phyloP scores from a whole-genome alignment of 2,113 vertebrate genomes.

The Saccopteryx leptura region DNA sequence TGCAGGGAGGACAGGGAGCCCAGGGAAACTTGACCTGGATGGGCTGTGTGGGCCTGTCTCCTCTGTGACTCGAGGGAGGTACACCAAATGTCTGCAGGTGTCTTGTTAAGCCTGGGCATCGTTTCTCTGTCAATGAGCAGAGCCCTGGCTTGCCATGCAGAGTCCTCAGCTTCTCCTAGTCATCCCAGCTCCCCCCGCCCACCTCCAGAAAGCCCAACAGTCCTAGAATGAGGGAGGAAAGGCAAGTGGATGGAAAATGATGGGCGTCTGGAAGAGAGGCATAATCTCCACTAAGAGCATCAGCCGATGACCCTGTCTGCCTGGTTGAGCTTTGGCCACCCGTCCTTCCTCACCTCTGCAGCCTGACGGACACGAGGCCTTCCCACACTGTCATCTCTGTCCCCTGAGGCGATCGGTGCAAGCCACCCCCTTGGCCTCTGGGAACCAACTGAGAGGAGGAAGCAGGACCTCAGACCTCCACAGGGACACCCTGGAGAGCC shows the following conservation, averaged over 20 bases:
- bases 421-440: background rate
- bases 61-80: background rate
- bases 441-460: constrained; percentile 29
- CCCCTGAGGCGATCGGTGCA: background rate
- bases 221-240: background rate
- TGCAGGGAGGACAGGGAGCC: background rate
- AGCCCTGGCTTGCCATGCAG: background rate
- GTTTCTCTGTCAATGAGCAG: background rate
- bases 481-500: background rate
- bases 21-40: background rate
- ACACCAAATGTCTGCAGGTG: accelerated
- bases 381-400: background rate
- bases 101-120: background rate
- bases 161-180: background rate
- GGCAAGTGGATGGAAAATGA: background rate
- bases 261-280: background rate
- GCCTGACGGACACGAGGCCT: background rate
- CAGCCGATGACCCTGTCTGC: background rate
- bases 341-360: background rate
- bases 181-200: background rate
- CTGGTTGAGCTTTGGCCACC: background rate
- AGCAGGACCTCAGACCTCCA: background rate
- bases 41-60: background rate
- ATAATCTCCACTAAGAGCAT: background rate
- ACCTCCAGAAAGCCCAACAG: background rate